Conservation (phyloP, 2,797 vertebrate species). For the Anomalospiza imberbis region DNA sequence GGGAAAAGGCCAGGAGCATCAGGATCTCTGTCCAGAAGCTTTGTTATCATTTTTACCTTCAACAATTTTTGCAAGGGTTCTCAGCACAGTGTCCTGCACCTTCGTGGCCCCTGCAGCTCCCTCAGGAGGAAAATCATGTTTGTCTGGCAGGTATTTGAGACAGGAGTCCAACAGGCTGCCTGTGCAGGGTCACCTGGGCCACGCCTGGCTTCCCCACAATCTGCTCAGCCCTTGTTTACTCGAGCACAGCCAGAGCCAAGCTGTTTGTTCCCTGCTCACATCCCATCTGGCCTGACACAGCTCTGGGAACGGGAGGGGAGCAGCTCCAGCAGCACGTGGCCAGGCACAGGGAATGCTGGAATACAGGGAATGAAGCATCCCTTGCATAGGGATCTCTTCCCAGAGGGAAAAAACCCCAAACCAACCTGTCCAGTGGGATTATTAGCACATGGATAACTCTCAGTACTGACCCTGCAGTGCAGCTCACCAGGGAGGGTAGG, state of each 20-base stretch:
- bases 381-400: too few species aligned
- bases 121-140: neutral
- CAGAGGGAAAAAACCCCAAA: rapidly evolving
- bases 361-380: too few species aligned
- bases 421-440: rapidly evolving
- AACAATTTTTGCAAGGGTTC: too few species aligned
- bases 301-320: neutral
- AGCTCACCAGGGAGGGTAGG: neutral
- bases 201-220: neutral
- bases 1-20: neutral
- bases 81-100: neutral
- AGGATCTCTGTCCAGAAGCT: neutral
- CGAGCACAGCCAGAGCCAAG: neutral
- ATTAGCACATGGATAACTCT: neutral
- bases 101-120: neutral
- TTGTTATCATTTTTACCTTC: neutral
- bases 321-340: neutral
- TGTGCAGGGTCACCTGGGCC: neutral
- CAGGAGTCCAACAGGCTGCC: neutral
- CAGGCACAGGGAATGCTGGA: neutral
- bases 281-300: neutral
- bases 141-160: neutral
- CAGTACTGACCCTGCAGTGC: neutral
- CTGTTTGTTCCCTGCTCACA: neutral
- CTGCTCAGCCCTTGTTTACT: neutral